Evolutionary conservation across 2,888 invertebrate genomes (phyloP).

Genomic region (Griposia aprilina): DNA sequence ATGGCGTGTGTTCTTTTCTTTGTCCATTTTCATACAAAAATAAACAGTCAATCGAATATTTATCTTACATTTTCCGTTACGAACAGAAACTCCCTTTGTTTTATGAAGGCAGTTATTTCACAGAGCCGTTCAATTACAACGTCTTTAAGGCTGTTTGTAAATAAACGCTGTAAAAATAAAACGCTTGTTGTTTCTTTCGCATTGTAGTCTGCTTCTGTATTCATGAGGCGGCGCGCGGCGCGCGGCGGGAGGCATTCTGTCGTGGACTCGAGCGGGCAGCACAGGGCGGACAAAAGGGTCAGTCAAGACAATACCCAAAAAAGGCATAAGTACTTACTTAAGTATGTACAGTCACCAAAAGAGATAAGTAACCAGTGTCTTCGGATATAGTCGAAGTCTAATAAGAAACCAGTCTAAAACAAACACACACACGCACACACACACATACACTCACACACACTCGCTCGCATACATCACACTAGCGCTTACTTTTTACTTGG

Average conservation of each 20-base stretch:
- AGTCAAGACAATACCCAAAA: background rate
- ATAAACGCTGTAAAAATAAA: conserved; percentile 53
- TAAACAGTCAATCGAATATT: conserved; percentile 51
- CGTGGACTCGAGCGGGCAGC: background rate
- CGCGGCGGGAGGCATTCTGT: background rate
- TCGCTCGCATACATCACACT: too few species aligned
- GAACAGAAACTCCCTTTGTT: conserved; percentile 40
- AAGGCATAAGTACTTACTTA: background rate
- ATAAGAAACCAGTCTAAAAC: too few species aligned
- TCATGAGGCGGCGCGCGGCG: conserved; percentile 42
- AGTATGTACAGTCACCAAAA: too few species aligned
- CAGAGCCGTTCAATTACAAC: conserved; percentile 53
- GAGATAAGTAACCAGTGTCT: too few species aligned
- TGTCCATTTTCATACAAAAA: conserved; percentile 41
- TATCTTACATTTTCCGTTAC: conserved; percentile 44
- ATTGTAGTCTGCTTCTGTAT: conserved; percentile 50
- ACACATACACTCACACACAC: too few species aligned
- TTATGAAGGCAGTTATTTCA: conserved; percentile 48
- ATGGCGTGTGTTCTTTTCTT: conserved; percentile 15
- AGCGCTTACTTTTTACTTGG: too few species aligned
- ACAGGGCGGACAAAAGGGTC: conserved; percentile 3
- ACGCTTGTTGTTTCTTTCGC: conserved; percentile 44
- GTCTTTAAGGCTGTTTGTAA: conserved; percentile 54
- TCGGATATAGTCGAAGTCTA: too few species aligned
- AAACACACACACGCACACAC: too few species aligned